Conservation (phyloP, 2,888 invertebrate genomes). For the Sclerodermus sp. region DNA sequence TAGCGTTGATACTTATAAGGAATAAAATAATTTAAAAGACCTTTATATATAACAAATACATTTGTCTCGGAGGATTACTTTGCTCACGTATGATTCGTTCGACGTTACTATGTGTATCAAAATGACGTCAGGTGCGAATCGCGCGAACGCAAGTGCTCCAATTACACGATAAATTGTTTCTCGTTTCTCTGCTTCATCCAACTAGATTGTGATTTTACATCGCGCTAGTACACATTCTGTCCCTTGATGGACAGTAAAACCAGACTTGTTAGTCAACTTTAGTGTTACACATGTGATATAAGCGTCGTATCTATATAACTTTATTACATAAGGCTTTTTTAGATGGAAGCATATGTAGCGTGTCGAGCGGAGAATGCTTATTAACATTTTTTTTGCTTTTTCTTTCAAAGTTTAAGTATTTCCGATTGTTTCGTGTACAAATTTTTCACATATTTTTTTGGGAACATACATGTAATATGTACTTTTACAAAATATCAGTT, state of each 20-base stretch:
- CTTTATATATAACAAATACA: no score
- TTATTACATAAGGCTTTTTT: conserved; percentile 42
- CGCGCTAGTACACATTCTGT: conserved; percentile 4
- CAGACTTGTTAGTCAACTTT: conserved; percentile 30
- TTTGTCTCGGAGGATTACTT: conserved; percentile 25
- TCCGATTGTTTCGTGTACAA: conserved; percentile 4
- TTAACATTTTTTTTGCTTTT: neutral
- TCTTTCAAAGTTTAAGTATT: neutral
- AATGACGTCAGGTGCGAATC: conserved; percentile 12
- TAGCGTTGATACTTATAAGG: no score
- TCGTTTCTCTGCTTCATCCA: no score
- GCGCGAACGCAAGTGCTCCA: neutral
- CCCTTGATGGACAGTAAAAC: conserved; percentile 18
- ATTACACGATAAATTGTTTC: no score
- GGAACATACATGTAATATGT: conserved; percentile 5
- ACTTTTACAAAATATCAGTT: neutral
- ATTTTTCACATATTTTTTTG: conserved; percentile 5
- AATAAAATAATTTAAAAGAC: no score
- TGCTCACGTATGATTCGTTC: conserved; percentile 16
- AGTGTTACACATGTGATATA: conserved; percentile 28
- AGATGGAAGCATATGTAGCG: conserved; percentile 47
- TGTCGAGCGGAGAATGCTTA: neutral
- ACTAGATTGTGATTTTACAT: neutral
- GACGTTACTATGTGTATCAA: conserved; percentile 9
- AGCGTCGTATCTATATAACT: conserved; percentile 35